Percentiles rank a stretch among this genome's conserved stretches.
phyloP scores from a whole-genome alignment of 2,888 invertebrate species.

The Plebejus argus region DNA sequence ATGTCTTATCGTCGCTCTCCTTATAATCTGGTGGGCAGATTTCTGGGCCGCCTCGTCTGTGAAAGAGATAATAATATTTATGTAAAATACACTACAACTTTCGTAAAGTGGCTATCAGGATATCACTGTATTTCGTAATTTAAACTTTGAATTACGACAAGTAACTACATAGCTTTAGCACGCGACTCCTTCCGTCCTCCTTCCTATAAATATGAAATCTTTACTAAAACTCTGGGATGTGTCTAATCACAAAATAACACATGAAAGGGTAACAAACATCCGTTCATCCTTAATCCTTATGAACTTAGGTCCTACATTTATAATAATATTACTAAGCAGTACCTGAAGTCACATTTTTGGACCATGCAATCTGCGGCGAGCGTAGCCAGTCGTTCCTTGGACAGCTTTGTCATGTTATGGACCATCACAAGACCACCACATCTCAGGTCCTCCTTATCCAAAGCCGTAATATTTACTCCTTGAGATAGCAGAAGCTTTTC shows the following conservation, averaged over 20 bases:
- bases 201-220: no score
- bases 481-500: slow-evolving; percentile 82
- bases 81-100: neutral
- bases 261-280: no score
- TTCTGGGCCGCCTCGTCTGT: slow-evolving; percentile 86
- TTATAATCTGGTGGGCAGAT: slow-evolving; percentile 90
- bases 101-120: neutral
- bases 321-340: slow-evolving; percentile 37
- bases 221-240: no score
- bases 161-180: no score
- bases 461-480: slow-evolving; percentile 86
- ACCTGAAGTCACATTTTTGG: slow-evolving; percentile 87
- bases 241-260: no score
- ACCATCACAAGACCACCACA: slow-evolving; percentile 87
- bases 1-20: slow-evolving; percentile 88
- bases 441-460: slow-evolving; percentile 87
- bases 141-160: no score
- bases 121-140: neutral
- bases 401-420: slow-evolving; percentile 83
- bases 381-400: slow-evolving; percentile 79
- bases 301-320: neutral
- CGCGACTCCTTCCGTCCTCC: no score
- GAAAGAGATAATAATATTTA: slow-evolving; percentile 47
- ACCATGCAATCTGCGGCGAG: slow-evolving; percentile 87
- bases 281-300: no score